Percentiles rank a stretch among this genome's conserved stretches.
Conservation (phyloP, 2,888 invertebrate species). For the Andrena flavipes region DNA sequence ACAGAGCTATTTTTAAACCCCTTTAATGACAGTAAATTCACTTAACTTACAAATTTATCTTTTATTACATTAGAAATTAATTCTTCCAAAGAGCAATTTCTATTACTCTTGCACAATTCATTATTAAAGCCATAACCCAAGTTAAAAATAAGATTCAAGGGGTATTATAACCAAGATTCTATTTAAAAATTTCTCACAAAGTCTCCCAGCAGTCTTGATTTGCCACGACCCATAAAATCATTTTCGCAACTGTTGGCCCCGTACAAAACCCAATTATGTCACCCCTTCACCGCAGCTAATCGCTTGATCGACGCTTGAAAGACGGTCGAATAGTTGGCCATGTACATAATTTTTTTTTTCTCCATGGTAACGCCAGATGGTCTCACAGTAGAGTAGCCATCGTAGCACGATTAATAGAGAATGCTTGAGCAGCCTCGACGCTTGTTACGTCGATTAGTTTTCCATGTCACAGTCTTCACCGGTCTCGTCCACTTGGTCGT, state of each 20-base stretch:
- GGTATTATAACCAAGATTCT: neutral
- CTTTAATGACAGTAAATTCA: too few species aligned
- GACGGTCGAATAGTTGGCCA: conserved; percentile 10
- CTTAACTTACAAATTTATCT: too few species aligned
- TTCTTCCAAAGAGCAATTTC: neutral
- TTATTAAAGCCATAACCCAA: neutral
- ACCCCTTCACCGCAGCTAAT: conserved; percentile 57
- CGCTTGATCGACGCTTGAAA: conserved; percentile 51
- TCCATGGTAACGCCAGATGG: conserved; percentile 5
- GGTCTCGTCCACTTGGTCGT: conserved; percentile 33
- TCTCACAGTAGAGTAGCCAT: conserved; percentile 11
- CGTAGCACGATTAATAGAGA: conserved; percentile 28
- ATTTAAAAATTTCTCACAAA: neutral
- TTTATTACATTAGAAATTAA: too few species aligned
- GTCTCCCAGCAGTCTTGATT: too few species aligned
- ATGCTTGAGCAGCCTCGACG: conserved; percentile 41
- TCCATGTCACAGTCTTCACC: conserved; percentile 31
- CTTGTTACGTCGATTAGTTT: conserved; percentile 46
- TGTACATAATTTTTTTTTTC: conserved; percentile 4
- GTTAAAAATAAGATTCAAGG: neutral
- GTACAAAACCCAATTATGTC: conserved; percentile 16
- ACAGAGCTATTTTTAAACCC: too few species aligned
- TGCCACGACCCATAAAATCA: too few species aligned
- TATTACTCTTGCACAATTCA: neutral
- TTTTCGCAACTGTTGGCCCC: neutral